Evolutionary conservation across 1,140 invertebrate species (phyloP), one percentile per base, ranked within the genome.

Genomic region (Diploscapter pachys): DNA sequence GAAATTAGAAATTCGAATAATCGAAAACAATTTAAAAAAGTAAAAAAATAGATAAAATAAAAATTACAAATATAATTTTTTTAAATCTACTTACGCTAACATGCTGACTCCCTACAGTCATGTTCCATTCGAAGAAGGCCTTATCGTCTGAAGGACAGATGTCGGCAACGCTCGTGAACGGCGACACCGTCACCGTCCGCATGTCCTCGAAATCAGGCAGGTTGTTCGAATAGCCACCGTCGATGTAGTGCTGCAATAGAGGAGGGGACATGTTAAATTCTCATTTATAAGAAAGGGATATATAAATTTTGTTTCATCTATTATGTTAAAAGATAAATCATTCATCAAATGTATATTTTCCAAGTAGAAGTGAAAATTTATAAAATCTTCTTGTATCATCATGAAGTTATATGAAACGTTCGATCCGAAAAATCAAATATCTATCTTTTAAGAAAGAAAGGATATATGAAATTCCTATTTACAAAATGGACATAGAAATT

Each of bases 221-320:
- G 75, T 88, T 88, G 79, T 87, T 83, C 2, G 86, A 84, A 65
- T 86, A 80, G 4, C 86, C 87, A 4, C 87, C 87, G 76, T 88
- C 87, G 59, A 85, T 86, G 75, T 83, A 88, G 51, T 78, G 74
- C 86, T 88, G 73, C 31, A 31, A 31, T 31, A 31, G 31, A 31
- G 31, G 31, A 31, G 31, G 31, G 31, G n/a, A n/a, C n/a, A n/a
- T n/a, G n/a, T n/a, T n/a, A n/a, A n/a, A n/a, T n/a, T n/a, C n/a
- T n/a, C n/a, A n/a, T n/a, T n/a, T n/a, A n/a, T n/a, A n/a, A n/a
- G n/a, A n/a, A n/a, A n/a, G n/a, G n/a, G n/a, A n/a, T n/a, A n/a
- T n/a, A n/a, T n/a, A n/a, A n/a, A n/a, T n/a, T n/a, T n/a, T n/a
- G n/a, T n/a, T n/a, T n/a, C n/a, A n/a, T n/a, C n/a, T n/a, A n/a